These are phyloP conservation scores for Halocynthia roretzi DNA, from an alignment of 23 tunicate species.

Conservation along the genomic window DNA sequence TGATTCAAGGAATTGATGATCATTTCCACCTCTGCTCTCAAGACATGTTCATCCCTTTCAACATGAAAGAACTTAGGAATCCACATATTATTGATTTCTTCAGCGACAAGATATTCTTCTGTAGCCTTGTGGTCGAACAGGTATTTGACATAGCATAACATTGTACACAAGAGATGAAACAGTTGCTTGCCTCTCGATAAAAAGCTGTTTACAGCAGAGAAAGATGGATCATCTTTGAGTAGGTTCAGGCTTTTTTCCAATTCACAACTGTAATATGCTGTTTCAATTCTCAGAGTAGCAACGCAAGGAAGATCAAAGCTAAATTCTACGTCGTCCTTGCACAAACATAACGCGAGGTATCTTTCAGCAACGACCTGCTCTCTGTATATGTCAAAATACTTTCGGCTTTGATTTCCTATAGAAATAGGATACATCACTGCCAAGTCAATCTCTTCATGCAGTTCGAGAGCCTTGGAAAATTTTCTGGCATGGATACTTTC, in stretches of 20 bases:
- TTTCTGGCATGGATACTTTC: neutral
- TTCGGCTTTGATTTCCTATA: neutral
- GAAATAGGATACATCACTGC: neutral
- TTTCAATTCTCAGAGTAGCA: neutral
- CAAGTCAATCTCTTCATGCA: neutral
- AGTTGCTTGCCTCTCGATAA: neutral
- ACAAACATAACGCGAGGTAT: neutral
- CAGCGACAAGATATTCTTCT: too few relatives aligned
- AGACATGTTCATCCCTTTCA: neutral
- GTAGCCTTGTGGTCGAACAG: too few relatives aligned
- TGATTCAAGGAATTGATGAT: neutral
- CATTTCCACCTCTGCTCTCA: neutral
- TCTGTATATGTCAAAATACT: neutral
- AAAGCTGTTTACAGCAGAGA: too few relatives aligned
- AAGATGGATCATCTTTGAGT: neutral
- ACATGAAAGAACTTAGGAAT: neutral
- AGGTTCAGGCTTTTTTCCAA: neutral
- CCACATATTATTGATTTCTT: too few relatives aligned
- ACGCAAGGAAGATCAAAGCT: too few relatives aligned
- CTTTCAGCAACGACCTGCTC: constrained; percentile 1
- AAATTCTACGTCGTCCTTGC: neutral
- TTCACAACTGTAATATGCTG: neutral
- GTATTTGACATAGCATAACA: neutral
- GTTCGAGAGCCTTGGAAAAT: neutral
- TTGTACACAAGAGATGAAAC: neutral